phyloP scores from a whole-genome alignment of 1,140 invertebrate genomes.

The Cotesia chilonis region DNA sequence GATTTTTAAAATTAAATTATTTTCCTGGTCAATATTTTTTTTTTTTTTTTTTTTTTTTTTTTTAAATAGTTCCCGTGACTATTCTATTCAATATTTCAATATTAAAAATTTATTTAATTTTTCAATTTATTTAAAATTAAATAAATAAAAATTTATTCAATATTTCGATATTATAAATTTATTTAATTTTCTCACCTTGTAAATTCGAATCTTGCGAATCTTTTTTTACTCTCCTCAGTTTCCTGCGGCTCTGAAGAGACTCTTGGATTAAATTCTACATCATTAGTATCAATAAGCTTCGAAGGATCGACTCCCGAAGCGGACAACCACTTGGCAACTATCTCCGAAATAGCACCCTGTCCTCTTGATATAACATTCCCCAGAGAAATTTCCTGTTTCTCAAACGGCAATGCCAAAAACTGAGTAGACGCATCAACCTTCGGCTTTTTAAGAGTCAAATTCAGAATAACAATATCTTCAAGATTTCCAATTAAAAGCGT shows the following conservation, averaged over 20 bases:
- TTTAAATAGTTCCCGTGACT: too few species aligned
- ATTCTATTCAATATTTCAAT: too few species aligned
- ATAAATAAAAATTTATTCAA: too few species aligned
- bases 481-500: slow-evolving; percentile 85
- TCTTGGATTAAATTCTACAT: slow-evolving; percentile 58
- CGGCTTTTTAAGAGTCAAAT: slow-evolving; percentile 70
- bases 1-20: too few species aligned
- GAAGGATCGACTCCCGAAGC: slow-evolving; percentile 74
- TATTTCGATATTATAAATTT: too few species aligned
- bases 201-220: slow-evolving; percentile 19
- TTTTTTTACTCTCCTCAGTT: slow-evolving; percentile 38
- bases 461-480: slow-evolving; percentile 85
- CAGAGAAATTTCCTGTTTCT: slow-evolving; percentile 75
- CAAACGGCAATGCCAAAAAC: slow-evolving; percentile 67
- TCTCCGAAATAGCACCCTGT: slow-evolving; percentile 84
- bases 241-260: slow-evolving; percentile 44
- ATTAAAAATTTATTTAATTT: too few species aligned
- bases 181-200: slow-evolving; percentile 2
- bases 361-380: slow-evolving; percentile 79
- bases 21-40: too few species aligned
- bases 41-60: too few species aligned
- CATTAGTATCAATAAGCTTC: slow-evolving; percentile 59
- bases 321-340: slow-evolving; percentile 83
- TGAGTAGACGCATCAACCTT: slow-evolving; percentile 49
- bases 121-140: too few species aligned